Evolutionary conservation across 64 coral and sea anemone genomes (phyloP).

Genomic region (Stichodactyla mertensii): DNA sequence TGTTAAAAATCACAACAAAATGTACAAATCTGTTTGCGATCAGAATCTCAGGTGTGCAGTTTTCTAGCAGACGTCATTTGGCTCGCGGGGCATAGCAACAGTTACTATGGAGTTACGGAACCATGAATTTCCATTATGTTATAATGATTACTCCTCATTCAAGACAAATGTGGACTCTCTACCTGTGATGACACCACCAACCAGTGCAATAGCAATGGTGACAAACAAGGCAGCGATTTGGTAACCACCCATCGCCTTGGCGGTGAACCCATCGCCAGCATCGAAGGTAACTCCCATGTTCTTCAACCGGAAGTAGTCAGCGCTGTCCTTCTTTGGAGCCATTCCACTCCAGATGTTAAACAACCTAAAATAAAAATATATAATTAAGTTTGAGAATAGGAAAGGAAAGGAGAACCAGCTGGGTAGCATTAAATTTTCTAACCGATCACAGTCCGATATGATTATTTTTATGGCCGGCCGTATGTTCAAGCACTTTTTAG

Average conservation of each 20-base stretch:
- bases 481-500: no score
- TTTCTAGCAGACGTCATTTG: no score
- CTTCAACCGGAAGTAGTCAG: constrained; percentile 22
- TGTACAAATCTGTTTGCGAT: no score
- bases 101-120: no score
- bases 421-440: no score
- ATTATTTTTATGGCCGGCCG: no score
- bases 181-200: constrained; percentile 76
- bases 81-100: no score
- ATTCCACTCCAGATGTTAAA: constrained; percentile 44
- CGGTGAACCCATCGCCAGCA: constrained; percentile 50
- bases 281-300: constrained; percentile 37
- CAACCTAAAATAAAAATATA: constrained; percentile 28
- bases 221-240: constrained; percentile 73
- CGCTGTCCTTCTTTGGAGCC: constrained; percentile 41
- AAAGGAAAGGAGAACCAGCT: background rate
- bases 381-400: background rate
- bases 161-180: background rate
- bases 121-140: no score
- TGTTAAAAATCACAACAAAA: no score
- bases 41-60: no score
- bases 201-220: constrained; percentile 62
- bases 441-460: no score
- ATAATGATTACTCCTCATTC: no score
- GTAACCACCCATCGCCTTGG: constrained; percentile 63